Conservation (phyloP, 2,113 vertebrate species). For the Urocitellus parryii region DNA sequence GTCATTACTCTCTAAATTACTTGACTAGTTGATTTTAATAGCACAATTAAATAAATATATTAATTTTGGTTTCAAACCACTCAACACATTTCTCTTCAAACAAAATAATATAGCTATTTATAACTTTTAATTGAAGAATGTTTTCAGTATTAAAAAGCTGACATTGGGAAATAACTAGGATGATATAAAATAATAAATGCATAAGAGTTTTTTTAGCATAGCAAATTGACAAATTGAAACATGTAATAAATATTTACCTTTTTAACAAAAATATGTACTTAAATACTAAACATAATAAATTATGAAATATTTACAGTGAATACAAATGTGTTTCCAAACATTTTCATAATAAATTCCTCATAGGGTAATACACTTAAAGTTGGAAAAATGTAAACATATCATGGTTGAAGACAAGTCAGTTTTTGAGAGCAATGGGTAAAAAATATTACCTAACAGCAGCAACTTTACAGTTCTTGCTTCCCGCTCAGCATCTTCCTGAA, state of each 20-base stretch:
- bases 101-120: not conserved
- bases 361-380: not conserved
- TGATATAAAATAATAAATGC: slow-evolving; percentile 24
- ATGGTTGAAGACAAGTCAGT: not conserved
- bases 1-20: not conserved
- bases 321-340: not conserved
- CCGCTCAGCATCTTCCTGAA: slow-evolving; percentile 88
- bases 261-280: not conserved
- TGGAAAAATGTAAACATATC: not conserved
- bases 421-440: not conserved
- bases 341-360: not conserved
- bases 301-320: not conserved
- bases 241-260: not conserved
- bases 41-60: not conserved
- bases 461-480: slow-evolving; percentile 89
- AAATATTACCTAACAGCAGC: slow-evolving; percentile 86
- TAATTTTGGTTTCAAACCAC: not conserved
- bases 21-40: slow-evolving; percentile 43
- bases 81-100: slow-evolving; percentile 43
- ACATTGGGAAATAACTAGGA: not conserved
- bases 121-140: not conserved
- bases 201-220: not conserved
- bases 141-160: not conserved
- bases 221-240: not conserved
- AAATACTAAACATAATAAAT: not conserved